Base-by-base conservation (phyloP, 2,888 invertebrate species). In the Parascotia fuliginaria region DNA sequence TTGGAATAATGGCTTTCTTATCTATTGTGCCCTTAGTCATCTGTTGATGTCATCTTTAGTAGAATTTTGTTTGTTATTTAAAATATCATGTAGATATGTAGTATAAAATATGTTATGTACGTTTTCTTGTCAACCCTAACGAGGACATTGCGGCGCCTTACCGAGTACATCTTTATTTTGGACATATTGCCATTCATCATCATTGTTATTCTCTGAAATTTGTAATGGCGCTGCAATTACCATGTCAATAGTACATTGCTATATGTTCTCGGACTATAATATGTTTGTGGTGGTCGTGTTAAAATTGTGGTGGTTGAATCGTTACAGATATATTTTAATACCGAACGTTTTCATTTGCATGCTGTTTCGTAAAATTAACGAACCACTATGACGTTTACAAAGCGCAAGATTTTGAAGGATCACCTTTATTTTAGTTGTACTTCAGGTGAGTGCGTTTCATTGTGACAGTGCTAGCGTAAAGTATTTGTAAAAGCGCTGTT, bases 151-250 rank as follows among this genome's bases (percentile, higher is more conserved):
- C 59, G 68, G 58, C 57, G 70, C 65, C 49, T 62, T 59, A 59
- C 65, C 73, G 65, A 72, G 67, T 70, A 83, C 83, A 77, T 85
- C 83, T 87, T 76, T 79, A 86, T 86, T 83, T 77, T 74, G 29
- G 72, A 73, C 71, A 65, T 77, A 74, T 74, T 55, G 70, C 77
- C 70, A 85, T 84, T 83, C 79, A 85, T 87, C 85, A 84, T 84
- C 75, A 78, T 81, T 82, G 73, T 68, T 69, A 75, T 83, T 82
- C 82, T 80, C 73, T 77, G 82, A 83, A 83, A 79, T 82, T 78
- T 67, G 74, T 82, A 78, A 81, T 77, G 77, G 75, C 65, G 39
- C 59, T 60, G 60, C 66, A 65, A 64, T 68, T 68, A 71, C 64
- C 55, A 55, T 69, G 69, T 64, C 67, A 74, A 70, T 74, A 70